Evolutionary conservation across 1,140 invertebrate genomes (phyloP), one percentile per base, ranked within the genome.

Genomic region (Caenorhabditis elegans): DNA sequence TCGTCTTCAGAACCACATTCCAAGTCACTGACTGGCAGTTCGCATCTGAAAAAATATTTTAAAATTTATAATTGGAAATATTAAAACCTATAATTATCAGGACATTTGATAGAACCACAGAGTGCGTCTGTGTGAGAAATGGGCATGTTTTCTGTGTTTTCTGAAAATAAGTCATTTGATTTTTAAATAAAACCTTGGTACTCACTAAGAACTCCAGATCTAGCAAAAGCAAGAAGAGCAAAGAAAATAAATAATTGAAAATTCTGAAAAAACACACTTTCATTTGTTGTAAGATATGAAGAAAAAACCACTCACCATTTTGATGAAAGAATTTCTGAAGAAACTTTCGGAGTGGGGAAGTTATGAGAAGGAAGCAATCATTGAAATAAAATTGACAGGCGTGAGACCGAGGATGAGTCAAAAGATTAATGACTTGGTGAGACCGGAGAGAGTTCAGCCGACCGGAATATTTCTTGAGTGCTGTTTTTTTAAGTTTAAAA

Each of bases 401-500:
- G 28, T 70, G n/a, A 70, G 60, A 22, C 60, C 31, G 22, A 17
- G 34, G 60, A 70, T 70, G 60, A 70, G 60, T 70, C 60, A 70
- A 70, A 43, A 70, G 60, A 70, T 70, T 70, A 39, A 70, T 70
- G 36, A 34, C 34, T 39, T 13, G n/a, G 17, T 8, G 60, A 39
- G 31, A 19, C 26, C 34, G 11, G 19, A 70, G n/a, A 70, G 26
- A 22, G 17, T 3, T 17, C 28, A 34, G 3, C 3, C n/a, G 34
- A 34, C 26, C 19, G 53, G 53, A 60, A 60, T 34, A 15, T 31
- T 60, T 60, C 34, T 70, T 70, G n/a, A 19, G 26, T 43, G 39
- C 39, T 15, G 39, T 43, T 43, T 43, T n/a, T n/a, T n/a, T n/a
- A n/a, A n/a, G n/a, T n/a, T n/a, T n/a, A n/a, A n/a, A n/a, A n/a